phyloP scores from a whole-genome alignment of 2,888 invertebrate species.

The Allolobophora icterica region DNA sequence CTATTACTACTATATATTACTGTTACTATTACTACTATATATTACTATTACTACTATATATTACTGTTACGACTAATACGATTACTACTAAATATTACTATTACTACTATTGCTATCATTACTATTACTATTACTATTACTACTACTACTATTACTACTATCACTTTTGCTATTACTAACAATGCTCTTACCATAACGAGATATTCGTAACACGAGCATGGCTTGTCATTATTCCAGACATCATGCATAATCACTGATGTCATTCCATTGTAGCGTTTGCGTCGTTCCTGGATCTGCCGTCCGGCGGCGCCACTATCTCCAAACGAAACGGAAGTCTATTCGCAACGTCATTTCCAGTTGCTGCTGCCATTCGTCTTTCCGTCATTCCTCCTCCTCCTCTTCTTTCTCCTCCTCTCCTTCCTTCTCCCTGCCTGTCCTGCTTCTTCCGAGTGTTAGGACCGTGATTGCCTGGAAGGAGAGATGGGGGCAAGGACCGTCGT shows the following conservation, averaged over 20 bases:
- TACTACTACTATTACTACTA: not conserved
- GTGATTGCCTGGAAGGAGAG: not conserved
- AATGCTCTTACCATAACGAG: not conserved
- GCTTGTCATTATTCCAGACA: no score
- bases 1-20: no score
- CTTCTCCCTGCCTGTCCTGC: not conserved
- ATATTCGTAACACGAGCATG: not conserved
- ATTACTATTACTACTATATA: not conserved
- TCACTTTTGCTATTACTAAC: not conserved
- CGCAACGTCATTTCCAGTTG: conserved; percentile 1
- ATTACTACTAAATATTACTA: not conserved
- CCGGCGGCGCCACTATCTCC: not conserved
- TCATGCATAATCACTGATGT: not conserved
- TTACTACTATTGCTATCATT: not conserved
- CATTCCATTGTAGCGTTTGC: not conserved
- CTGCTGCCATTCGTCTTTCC: not conserved
- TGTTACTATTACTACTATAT: not conserved
- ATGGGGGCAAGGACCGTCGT: not conserved
- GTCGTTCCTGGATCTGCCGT: not conserved
- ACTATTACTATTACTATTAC: no score
- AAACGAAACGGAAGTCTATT: not conserved
- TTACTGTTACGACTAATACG: not conserved
- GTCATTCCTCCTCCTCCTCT: not conserved
- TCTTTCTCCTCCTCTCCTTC: not conserved
- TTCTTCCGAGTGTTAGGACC: not conserved